A percentile compares a stretch with the other conserved stretches of the same genome.
These are phyloP conservation scores for Tragelaphus imberbis DNA, from an alignment of 2,113 vertebrate genomes.

Conservation along the genomic window DNA sequence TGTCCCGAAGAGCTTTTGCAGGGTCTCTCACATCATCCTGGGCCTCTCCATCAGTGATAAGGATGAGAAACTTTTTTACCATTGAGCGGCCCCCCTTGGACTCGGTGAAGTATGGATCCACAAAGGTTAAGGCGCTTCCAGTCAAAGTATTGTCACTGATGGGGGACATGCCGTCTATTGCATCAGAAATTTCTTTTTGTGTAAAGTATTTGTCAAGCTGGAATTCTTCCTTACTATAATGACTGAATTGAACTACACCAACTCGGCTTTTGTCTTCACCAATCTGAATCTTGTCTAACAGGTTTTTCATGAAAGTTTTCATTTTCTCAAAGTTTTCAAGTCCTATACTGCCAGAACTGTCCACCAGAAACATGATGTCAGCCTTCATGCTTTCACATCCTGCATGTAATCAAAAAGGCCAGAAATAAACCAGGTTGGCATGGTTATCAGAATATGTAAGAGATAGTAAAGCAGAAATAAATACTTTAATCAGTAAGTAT, in stretches of 20 bases:
- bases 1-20: slow-evolving; percentile 45
- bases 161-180: slow-evolving; percentile 61
- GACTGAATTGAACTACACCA: slow-evolving; percentile 71
- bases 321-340: slow-evolving; percentile 34
- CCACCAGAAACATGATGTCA: slow-evolving; percentile 76
- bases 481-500: not conserved
- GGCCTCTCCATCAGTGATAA: slow-evolving; percentile 72
- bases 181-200: slow-evolving; percentile 23
- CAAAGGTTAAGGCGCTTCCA: slow-evolving; percentile 34
- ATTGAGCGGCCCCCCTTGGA: slow-evolving; percentile 51
- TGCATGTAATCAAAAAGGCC: slow-evolving; percentile 31
- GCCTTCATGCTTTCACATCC: slow-evolving; percentile 69
- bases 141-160: slow-evolving; percentile 35
- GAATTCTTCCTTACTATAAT: slow-evolving; percentile 46
- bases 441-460: not conserved
- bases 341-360: slow-evolving; percentile 73
- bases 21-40: slow-evolving; percentile 54
- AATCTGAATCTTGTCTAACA: slow-evolving; percentile 58
- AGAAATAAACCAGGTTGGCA: not conserved
- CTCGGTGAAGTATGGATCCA: slow-evolving; percentile 48
- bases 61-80: slow-evolving; percentile 65
- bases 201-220: slow-evolving; percentile 53
- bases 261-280: slow-evolving; percentile 39
- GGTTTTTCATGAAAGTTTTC: slow-evolving; percentile 69
- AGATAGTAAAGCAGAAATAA: not conserved